Evolutionary conservation across 2,113 vertebrate genomes (phyloP).

Genomic region (Phalacrocorax pelagicus): DNA sequence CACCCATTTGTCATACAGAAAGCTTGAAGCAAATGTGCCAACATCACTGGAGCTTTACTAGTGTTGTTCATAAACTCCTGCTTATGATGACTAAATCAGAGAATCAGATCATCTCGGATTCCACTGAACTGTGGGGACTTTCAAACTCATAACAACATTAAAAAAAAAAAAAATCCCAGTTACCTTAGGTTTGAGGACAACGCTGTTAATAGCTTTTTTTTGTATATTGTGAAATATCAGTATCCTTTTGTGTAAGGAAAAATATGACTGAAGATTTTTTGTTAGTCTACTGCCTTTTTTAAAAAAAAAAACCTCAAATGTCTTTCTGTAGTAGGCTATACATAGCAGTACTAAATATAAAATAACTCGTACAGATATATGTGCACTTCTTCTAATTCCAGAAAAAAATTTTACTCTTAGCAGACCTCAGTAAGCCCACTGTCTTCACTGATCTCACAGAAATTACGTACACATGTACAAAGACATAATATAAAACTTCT

Average conservation of each 20-base stretch:
- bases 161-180: background rate
- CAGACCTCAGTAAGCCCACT: background rate
- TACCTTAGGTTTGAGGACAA: background rate
- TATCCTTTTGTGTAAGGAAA: background rate
- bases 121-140: background rate
- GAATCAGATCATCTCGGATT: background rate
- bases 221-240: background rate
- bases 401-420: background rate
- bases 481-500: background rate
- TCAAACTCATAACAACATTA: background rate
- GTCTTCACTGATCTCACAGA: background rate
- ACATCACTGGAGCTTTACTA: background rate
- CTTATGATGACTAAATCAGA: background rate
- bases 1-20: background rate
- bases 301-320: background rate
- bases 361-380: background rate
- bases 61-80: background rate
- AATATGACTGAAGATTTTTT: background rate
- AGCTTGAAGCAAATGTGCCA: background rate
- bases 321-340: background rate
- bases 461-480: background rate
- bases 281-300: background rate
- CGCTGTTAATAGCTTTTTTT: background rate
- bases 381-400: background rate
- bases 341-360: background rate